Evolutionary conservation across 2,797 vertebrate genomes (phyloP).

Genomic region (Morus bassanus): DNA sequence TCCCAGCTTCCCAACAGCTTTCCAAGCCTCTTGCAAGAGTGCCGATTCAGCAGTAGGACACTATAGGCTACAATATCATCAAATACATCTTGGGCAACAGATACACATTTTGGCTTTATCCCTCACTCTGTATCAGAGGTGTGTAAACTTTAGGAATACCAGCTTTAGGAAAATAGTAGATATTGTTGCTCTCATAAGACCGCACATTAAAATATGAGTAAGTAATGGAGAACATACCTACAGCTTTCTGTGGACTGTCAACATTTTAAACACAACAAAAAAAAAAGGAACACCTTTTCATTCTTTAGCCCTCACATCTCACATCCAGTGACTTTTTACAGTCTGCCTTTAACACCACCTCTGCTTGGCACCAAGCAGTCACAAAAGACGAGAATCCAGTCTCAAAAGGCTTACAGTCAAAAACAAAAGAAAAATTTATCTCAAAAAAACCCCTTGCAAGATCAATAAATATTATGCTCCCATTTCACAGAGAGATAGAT

Average conservation of each 20-base stretch:
- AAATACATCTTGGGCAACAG: not conserved
- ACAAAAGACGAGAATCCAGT: not conserved
- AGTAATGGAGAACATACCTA: not conserved
- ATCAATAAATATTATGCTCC: not conserved
- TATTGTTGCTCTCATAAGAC: not conserved
- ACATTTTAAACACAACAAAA: not conserved
- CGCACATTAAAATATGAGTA: not conserved
- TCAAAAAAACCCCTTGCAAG: fast-evolving
- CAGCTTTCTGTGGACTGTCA: not conserved
- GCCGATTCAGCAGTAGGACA: conserved; percentile 35
- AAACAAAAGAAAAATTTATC: not conserved
- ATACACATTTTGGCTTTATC: not conserved
- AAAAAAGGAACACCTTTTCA: not conserved
- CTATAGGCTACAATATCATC: not conserved
- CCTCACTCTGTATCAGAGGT: not conserved
- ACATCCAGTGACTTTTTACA: not conserved
- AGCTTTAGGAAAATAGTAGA: not conserved
- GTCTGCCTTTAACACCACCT: not conserved
- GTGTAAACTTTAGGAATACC: not conserved
- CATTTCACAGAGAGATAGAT: not conserved
- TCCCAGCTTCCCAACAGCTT: conserved; percentile 31
- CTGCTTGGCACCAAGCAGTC: not conserved
- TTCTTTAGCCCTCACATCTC: not conserved
- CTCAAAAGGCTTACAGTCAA: not conserved
- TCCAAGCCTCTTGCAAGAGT: not conserved